A percentile compares a stretch with the other conserved stretches of the same genome.
Evolutionary conservation across 1,140 invertebrate species (phyloP).

Genomic region (Gryon sp.): DNA sequence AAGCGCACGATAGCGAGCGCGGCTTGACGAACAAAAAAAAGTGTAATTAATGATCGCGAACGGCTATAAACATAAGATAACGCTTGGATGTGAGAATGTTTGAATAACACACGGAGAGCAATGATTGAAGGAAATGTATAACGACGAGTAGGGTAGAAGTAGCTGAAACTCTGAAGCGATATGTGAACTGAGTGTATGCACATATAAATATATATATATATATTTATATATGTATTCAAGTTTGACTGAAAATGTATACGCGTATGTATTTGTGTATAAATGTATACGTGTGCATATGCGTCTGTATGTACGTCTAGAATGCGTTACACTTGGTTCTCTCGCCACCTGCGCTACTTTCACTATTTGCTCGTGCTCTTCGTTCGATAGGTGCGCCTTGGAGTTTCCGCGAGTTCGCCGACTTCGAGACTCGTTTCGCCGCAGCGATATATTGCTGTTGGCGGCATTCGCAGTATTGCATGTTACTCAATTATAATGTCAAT

Average conservation of each 20-base stretch:
- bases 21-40: constrained; percentile 30
- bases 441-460: constrained; percentile 44
- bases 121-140: constrained; percentile 55
- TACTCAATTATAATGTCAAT: constrained; percentile 64
- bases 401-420: constrained; percentile 64
- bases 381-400: constrained; percentile 58
- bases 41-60: constrained; percentile 41
- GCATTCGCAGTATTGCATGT: constrained; percentile 34
- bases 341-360: constrained; percentile 65
- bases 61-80: constrained; percentile 48
- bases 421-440: constrained; percentile 38
- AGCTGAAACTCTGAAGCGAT: constrained; percentile 8
- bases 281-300: constrained; percentile 1
- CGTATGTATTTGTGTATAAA: too few relatives aligned
- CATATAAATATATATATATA: neutral
- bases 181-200: too few relatives aligned
- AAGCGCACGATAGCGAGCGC: constrained; percentile 34
- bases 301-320: constrained; percentile 31
- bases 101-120: constrained; percentile 37
- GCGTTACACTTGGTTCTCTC: constrained; percentile 56
- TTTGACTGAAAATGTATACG: too few relatives aligned
- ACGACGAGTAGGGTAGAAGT: constrained; percentile 17
- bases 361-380: constrained; percentile 59
- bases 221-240: neutral
- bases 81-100: constrained; percentile 47